These are phyloP conservation scores for Drosophila ficusphila DNA, from an alignment of 1,140 invertebrate genomes.

Conservation along the genomic window DNA sequence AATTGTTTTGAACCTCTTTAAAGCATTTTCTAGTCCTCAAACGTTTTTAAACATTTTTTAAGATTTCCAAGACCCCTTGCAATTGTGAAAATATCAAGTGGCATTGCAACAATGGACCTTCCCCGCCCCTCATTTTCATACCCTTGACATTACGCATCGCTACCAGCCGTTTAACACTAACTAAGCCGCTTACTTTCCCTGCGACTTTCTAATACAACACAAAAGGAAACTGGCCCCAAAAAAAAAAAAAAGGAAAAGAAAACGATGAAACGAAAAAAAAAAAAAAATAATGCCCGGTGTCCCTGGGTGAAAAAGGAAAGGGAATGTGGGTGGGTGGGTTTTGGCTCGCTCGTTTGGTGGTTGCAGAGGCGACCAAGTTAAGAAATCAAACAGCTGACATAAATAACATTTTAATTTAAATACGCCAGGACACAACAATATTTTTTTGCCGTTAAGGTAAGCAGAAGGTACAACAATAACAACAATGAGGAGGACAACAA, in stretches of 20 bases:
- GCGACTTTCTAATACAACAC: conserved; percentile 63
- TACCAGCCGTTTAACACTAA: conserved; percentile 78
- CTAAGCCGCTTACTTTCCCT: conserved; percentile 75
- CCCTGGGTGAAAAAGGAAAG: conserved; percentile 14
- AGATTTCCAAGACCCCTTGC: neutral
- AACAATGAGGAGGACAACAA: conserved; percentile 29
- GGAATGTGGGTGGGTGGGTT: conserved; percentile 4
- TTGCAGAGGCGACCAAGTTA: conserved; percentile 54
- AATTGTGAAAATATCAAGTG: neutral
- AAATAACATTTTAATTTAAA: conserved; percentile 83
- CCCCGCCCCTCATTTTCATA: neutral
- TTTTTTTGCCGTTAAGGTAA: conserved; percentile 80
- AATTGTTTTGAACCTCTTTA: too few relatives aligned
- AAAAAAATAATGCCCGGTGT: conserved; percentile 56
- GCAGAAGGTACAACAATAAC: conserved; percentile 66
- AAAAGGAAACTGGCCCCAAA: conserved; percentile 22
- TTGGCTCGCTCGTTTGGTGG: neutral
- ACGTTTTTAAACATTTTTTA: neutral
- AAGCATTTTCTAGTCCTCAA: neutral
- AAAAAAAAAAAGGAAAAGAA: conserved; percentile 25
- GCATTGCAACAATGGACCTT: neutral
- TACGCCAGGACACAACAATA: conserved; percentile 77
- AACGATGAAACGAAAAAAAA: conserved; percentile 45
- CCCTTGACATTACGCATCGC: conserved; percentile 12
- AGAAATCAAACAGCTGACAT: conserved; percentile 83